A percentile compares a stretch with the other conserved stretches of the same genome.
These are phyloP conservation scores for Macrotrachela quadricornifera DNA, from an alignment of 1,140 invertebrate species.

Conservation along the genomic window DNA sequence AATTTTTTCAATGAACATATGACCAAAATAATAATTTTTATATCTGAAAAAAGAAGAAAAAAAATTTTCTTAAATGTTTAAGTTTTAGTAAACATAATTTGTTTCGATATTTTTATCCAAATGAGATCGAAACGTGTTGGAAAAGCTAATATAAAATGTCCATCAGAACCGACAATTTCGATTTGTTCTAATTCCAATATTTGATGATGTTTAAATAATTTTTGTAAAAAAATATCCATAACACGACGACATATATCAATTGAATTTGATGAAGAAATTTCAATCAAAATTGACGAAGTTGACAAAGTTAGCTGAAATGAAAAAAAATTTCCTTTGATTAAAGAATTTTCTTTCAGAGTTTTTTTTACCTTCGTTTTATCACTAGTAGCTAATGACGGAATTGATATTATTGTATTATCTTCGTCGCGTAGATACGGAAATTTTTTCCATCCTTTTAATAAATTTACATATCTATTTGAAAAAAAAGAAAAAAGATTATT, in stretches of 20 bases:
- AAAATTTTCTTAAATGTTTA: too few relatives aligned
- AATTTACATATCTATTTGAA: conserved; percentile 42
- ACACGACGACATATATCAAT: conserved; percentile 44
- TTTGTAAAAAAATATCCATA: conserved; percentile 42
- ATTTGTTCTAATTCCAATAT: conserved; percentile 12
- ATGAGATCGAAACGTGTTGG: too few relatives aligned
- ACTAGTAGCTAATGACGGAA: conserved; percentile 60
- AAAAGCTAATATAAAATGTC: too few relatives aligned
- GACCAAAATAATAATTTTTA: conserved; percentile 80
- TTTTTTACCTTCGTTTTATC: conserved; percentile 46
- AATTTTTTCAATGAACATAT: conserved; percentile 72
- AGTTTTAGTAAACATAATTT: too few relatives aligned
- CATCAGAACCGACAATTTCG: too few relatives aligned
- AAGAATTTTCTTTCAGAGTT: background rate
- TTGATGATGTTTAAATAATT: conserved; percentile 37
- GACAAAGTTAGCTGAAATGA: conserved; percentile 27
- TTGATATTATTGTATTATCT: conserved; percentile 44
- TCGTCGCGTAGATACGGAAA: conserved; percentile 48
- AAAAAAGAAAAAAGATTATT: too few relatives aligned
- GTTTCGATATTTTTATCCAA: too few relatives aligned
- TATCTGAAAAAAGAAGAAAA: too few relatives aligned
- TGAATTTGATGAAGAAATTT: conserved; percentile 49
- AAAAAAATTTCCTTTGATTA: conserved; percentile 2
- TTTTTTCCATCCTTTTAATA: conserved; percentile 46
- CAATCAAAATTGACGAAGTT: conserved; percentile 47